Conservation (phyloP, 2,113 vertebrate species). For the Vimba vimba region DNA sequence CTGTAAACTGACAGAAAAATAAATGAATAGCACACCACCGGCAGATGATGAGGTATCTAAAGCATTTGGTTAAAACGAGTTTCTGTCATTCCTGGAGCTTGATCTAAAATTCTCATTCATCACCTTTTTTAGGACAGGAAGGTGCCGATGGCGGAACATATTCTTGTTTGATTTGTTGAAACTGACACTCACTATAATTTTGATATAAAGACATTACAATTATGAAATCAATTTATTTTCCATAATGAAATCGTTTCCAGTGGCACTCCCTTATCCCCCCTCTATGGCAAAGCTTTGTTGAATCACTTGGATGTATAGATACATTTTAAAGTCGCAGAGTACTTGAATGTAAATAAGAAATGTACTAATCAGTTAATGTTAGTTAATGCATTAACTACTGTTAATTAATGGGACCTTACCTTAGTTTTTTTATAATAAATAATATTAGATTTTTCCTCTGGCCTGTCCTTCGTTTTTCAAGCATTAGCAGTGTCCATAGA, state of each 20-base stretch:
- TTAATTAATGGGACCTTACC: background rate
- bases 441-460: too few relatives aligned
- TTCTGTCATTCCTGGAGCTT: constrained; percentile 44
- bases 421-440: too few relatives aligned
- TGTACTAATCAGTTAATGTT: background rate
- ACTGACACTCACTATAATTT: constrained; percentile 55
- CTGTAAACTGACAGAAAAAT: constrained; percentile 45
- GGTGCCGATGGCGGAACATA: constrained; percentile 57
- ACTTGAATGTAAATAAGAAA: background rate
- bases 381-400: background rate
- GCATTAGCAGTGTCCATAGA: too few relatives aligned
- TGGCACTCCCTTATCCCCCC: background rate
- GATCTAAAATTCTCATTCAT: constrained; percentile 60
- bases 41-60: constrained; percentile 40
- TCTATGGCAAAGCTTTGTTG: constrained; percentile 1
- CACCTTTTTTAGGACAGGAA: constrained; percentile 59
- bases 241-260: constrained; percentile 25
- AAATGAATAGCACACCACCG: constrained; percentile 33
- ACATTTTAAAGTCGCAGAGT: constrained; percentile 29
- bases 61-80: constrained; percentile 53
- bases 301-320: constrained; percentile 8
- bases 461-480: too few relatives aligned
- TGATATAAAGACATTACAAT: constrained; percentile 54
- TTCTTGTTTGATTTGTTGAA: constrained; percentile 57
- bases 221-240: constrained; percentile 50